A percentile compares a stretch with the other conserved stretches of the same genome.
These are phyloP conservation scores for Candidula unifasciata DNA, from an alignment of 2,888 invertebrate genomes.

Conservation along the genomic window DNA sequence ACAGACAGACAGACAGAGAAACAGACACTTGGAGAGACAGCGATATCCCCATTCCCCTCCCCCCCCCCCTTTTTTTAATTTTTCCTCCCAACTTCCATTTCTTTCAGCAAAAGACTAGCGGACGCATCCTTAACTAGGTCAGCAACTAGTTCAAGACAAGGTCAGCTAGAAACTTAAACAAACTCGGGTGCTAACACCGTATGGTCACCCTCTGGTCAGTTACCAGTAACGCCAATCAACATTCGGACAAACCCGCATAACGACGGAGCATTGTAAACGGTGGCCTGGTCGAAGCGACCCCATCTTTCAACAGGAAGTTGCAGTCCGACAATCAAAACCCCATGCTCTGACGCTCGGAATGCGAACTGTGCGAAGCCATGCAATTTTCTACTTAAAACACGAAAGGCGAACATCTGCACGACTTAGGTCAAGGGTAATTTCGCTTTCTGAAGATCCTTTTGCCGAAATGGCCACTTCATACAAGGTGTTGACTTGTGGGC, in stretches of 20 bases:
- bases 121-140: too few species aligned
- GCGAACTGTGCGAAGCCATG: constrained; percentile 17
- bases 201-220: neutral
- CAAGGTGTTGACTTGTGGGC: constrained; percentile 18
- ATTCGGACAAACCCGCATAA: neutral
- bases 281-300: constrained; percentile 30
- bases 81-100: too few species aligned
- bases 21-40: neutral
- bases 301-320: neutral
- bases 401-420: neutral
- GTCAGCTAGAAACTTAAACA: constrained; percentile 5
- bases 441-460: constrained; percentile 4
- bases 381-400: constrained; percentile 37
- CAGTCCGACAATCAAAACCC: neutral
- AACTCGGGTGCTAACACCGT: neutral
- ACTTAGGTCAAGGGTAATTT: constrained; percentile 23
- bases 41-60: too few species aligned
- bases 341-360: constrained; percentile 17
- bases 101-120: too few species aligned
- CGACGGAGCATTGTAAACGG: neutral
- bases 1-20: neutral
- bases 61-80: too few species aligned
- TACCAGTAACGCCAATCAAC: neutral
- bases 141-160: constrained; percentile 20
- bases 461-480: constrained; percentile 1